phyloP scores from a whole-genome alignment of 2,888 invertebrate species.

The Hermaeophaga mercurialis region DNA sequence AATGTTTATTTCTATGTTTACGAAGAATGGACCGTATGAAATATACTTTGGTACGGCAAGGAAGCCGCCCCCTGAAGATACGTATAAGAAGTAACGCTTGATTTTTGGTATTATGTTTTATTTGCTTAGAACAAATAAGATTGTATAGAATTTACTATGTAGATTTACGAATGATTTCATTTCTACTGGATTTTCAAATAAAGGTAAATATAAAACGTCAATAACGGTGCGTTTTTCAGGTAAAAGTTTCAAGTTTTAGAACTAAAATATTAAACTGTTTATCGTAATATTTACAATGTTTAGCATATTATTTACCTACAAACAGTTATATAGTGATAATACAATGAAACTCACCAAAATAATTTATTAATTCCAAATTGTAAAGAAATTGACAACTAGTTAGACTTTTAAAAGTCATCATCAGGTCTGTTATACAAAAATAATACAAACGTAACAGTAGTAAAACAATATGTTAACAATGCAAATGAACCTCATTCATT shows the following conservation, averaged over 20 bases:
- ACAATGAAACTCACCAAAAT: too few species aligned
- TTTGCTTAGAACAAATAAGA: slow-evolving; percentile 7
- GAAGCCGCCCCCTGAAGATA: slow-evolving; percentile 10
- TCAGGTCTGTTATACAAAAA: too few species aligned
- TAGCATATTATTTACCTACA: too few species aligned
- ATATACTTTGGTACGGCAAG: slow-evolving; percentile 9
- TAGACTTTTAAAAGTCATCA: too few species aligned
- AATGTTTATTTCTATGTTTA: slow-evolving; percentile 28
- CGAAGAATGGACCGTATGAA: slow-evolving; percentile 16
- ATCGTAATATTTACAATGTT: too few species aligned
- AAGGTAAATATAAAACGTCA: neutral
- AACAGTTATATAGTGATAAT: too few species aligned
- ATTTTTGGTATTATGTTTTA: slow-evolving; percentile 9
- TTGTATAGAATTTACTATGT: slow-evolving; percentile 1
- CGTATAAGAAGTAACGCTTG: slow-evolving; percentile 13
- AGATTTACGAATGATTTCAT: slow-evolving; percentile 8
- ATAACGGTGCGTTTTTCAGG: neutral
- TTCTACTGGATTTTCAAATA: neutral
- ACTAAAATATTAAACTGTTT: neutral
- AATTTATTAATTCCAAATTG: too few species aligned
- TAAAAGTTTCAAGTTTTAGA: neutral
- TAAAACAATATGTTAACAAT: too few species aligned
- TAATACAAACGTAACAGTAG: too few species aligned
- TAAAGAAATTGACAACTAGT: too few species aligned
- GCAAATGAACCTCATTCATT: too few species aligned